A percentile compares a stretch with the other conserved stretches of the same genome.
Evolutionary conservation across 2,797 vertebrate genomes (phyloP).

Genomic region (Eremophila alpestris): DNA sequence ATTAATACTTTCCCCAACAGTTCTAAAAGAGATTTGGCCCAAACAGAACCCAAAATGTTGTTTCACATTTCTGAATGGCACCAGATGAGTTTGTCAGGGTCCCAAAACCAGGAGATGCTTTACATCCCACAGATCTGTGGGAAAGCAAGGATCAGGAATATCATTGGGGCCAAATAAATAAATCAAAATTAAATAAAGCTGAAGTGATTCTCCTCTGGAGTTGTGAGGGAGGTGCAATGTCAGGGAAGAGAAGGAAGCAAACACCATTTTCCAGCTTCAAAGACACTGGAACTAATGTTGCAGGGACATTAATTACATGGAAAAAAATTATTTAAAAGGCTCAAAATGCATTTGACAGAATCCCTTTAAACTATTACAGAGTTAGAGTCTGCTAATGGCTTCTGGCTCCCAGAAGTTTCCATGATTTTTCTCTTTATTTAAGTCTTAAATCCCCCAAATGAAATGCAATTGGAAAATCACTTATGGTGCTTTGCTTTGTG

Average conservation of each 20-base stretch:
- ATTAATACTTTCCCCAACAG: background rate
- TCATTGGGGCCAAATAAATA: background rate
- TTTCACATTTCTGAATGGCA: accelerated
- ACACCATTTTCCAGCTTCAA: background rate
- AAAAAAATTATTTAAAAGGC: background rate
- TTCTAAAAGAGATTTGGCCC: background rate
- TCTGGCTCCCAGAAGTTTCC: conserved; percentile 44
- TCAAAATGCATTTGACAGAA: conserved; percentile 52
- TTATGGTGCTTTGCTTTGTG: conserved; percentile 52
- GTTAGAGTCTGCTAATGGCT: conserved; percentile 33
- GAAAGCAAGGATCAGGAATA: background rate
- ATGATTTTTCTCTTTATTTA: conserved; percentile 53
- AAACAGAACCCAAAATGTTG: background rate
- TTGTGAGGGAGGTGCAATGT: background rate
- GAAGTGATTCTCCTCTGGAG: background rate
- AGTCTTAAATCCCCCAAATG: conserved; percentile 58
- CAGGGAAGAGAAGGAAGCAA: background rate
- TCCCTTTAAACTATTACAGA: conserved; percentile 37
- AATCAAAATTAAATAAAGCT: background rate
- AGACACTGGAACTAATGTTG: conserved; percentile 7
- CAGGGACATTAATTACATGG: conserved; percentile 37
- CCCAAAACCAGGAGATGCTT: background rate
- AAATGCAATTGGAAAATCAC: conserved; percentile 60
- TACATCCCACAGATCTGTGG: accelerated
- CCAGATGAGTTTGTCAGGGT: background rate